Percentiles rank a stretch among this genome's conserved stretches.
phyloP scores from a whole-genome alignment of 2,113 vertebrate species.

The Otis tarda region DNA sequence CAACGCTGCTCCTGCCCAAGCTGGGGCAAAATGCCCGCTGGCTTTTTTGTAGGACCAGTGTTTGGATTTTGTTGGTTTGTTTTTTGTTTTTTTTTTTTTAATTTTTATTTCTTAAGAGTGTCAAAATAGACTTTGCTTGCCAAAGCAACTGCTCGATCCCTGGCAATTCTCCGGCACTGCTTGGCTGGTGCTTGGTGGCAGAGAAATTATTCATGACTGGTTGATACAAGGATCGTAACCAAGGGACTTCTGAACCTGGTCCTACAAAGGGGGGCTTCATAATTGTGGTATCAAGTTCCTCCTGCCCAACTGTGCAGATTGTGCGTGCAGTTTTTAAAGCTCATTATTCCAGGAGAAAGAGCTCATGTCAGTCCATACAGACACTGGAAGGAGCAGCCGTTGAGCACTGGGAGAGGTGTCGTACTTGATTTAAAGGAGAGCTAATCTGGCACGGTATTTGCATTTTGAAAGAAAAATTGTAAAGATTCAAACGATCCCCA shows the following conservation, averaged over 20 bases:
- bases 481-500: background rate
- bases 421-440: background rate
- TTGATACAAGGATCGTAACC: background rate
- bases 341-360: background rate
- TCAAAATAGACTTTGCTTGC: background rate
- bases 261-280: background rate
- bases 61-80: accelerated
- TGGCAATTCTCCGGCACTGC: background rate
- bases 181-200: background rate
- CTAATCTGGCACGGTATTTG: background rate
- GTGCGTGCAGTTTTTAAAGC: background rate
- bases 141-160: background rate
- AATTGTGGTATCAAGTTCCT: background rate
- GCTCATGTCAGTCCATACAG: background rate
- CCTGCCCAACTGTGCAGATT: accelerated
- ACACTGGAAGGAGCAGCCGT: background rate
- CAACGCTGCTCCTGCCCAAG: background rate
- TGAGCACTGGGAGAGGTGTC: background rate
- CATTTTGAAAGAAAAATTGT: background rate
- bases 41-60: background rate
- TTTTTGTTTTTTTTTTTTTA: too few relatives aligned
- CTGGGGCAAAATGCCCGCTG: background rate
- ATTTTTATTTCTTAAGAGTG: background rate
- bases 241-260: background rate
- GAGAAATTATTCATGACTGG: background rate